phyloP scores from a whole-genome alignment of 2,888 invertebrate species.

The Alloscopus bannaensis region DNA sequence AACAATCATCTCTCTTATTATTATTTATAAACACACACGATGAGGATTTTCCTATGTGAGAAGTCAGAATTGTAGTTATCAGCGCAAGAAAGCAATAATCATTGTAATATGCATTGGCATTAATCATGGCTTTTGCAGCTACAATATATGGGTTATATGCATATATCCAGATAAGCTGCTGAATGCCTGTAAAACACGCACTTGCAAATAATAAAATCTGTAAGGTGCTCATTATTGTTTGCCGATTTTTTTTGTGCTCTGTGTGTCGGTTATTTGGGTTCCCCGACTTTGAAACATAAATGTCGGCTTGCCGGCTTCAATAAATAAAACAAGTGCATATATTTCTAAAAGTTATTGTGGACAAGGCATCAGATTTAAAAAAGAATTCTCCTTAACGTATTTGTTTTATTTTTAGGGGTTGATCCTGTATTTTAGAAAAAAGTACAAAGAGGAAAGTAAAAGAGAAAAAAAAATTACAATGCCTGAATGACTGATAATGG shows the following conservation, averaged over 20 bases:
- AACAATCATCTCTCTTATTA: conserved; percentile 24
- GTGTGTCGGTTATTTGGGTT: neutral
- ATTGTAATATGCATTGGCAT: conserved; percentile 23
- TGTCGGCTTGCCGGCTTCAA: conserved; percentile 18
- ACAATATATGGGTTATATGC: too few relatives aligned
- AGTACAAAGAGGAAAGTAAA: neutral
- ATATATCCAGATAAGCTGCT: too few relatives aligned
- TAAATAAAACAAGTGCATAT: conserved; percentile 5
- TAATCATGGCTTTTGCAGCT: conserved; percentile 36
- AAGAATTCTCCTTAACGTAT: neutral
- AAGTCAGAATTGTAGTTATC: neutral
- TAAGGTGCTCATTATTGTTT: too few relatives aligned
- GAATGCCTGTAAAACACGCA: too few relatives aligned
- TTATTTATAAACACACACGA: conserved; percentile 21
- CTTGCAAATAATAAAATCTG: too few relatives aligned
- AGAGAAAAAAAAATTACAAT: conserved; percentile 24
- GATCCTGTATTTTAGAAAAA: conserved; percentile 20
- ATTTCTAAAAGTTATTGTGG: too few relatives aligned
- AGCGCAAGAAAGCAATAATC: conserved; percentile 21
- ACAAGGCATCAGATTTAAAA: too few relatives aligned
- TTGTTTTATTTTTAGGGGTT: conserved; percentile 27
- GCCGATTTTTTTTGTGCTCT: too few relatives aligned
- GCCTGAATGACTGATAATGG: conserved; percentile 36
- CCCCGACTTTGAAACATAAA: neutral
- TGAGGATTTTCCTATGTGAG: neutral